Evolutionary conservation across 2,113 vertebrate genomes (phyloP).

Genomic region (Eulacestoma nigropectus): DNA sequence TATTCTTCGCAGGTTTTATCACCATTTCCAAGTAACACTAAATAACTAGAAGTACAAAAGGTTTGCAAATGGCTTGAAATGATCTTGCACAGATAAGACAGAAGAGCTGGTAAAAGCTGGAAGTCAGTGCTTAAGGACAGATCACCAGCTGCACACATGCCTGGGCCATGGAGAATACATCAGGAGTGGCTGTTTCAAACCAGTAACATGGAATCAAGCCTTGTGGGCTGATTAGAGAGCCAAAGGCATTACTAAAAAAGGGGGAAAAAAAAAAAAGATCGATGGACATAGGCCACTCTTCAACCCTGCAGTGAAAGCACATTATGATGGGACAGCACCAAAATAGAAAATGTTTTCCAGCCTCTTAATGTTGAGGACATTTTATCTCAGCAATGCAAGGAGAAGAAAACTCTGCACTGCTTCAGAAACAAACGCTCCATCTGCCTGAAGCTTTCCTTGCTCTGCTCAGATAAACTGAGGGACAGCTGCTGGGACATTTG

Average conservation of each 20-base stretch:
- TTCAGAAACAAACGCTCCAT: neutral
- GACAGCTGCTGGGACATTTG: neutral
- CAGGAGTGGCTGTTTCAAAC: neutral
- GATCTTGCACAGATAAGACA: neutral
- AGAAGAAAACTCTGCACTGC: neutral
- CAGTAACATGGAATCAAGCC: neutral
- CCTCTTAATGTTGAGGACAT: neutral
- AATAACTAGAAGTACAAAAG: neutral
- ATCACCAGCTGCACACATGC: neutral
- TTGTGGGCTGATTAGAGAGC: neutral
- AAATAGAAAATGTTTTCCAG: neutral
- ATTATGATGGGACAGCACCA: neutral
- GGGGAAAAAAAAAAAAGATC: rapidly evolving
- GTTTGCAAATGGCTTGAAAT: neutral
- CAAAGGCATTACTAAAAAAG: neutral
- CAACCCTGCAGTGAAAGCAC: neutral
- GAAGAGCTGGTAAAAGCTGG: neutral
- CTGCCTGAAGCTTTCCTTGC: neutral
- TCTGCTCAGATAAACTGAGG: neutral
- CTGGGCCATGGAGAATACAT: neutral
- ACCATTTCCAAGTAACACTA: neutral
- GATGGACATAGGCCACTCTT: neutral
- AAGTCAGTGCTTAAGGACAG: neutral
- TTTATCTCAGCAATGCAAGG: neutral
- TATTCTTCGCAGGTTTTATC: neutral